A percentile compares a stretch with the other conserved stretches of the same genome.
Conservation (phyloP, 2,797 vertebrate species). For the Botia kubotai region DNA sequence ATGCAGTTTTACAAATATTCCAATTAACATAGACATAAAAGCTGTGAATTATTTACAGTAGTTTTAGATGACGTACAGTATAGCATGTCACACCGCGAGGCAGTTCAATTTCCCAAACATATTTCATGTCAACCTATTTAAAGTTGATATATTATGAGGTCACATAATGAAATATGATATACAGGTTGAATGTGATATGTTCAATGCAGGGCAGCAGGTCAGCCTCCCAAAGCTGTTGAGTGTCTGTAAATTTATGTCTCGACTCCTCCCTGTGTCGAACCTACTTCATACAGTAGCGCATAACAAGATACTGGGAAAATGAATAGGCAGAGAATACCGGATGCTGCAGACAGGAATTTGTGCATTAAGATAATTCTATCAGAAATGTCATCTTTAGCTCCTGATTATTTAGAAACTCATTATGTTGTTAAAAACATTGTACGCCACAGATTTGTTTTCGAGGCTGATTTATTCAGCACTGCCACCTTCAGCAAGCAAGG, state of each 20-base stretch:
- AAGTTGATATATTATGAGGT: constrained; percentile 11
- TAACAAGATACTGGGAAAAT: constrained; percentile 1
- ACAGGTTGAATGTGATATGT: constrained; percentile 23
- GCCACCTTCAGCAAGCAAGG: not conserved
- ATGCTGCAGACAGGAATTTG: constrained; percentile 6
- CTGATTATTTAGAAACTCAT: not conserved
- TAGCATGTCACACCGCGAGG: not conserved
- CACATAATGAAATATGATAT: constrained; percentile 33
- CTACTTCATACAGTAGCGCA: constrained; percentile 12
- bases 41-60: not conserved
- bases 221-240: not conserved
- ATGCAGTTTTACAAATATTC: not conserved
- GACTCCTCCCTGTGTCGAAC: constrained; percentile 38
- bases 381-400: not conserved
- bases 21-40: not conserved
- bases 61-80: not conserved
- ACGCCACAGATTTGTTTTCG: not conserved
- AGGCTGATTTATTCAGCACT: constrained; percentile 8
- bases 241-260: constrained; percentile 22
- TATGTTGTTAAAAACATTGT: not conserved
- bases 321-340: constrained; percentile 3
- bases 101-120: not conserved
- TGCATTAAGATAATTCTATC: not conserved
- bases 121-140: constrained; percentile 4
- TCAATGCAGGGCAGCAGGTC: constrained; percentile 18